These are phyloP conservation scores for Agrotis puta DNA, from an alignment of 2,888 invertebrate genomes.

Conservation along the genomic window DNA sequence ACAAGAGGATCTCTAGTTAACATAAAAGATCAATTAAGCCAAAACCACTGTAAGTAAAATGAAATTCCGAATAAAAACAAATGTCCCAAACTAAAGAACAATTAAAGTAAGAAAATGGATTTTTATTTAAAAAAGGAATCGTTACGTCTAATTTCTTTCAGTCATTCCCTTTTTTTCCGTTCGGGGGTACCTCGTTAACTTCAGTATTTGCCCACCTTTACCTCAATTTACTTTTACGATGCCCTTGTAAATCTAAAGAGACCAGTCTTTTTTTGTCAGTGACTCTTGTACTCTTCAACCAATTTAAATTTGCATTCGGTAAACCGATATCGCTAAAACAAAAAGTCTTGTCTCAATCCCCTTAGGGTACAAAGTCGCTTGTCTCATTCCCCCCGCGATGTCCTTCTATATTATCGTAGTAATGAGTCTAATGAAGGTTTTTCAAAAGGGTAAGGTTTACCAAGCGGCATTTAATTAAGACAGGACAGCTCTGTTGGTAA, in stretches of 20 bases:
- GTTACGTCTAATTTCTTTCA: constrained; percentile 73
- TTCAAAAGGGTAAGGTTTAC: constrained; percentile 80
- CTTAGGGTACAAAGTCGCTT: constrained; percentile 62
- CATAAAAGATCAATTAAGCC: constrained; percentile 15
- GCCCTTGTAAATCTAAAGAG: constrained; percentile 80
- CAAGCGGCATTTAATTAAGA: constrained; percentile 84
- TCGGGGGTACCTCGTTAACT: constrained; percentile 72
- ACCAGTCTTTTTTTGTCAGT: constrained; percentile 79
- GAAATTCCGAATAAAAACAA: constrained; percentile 22
- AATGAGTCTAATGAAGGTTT: constrained; percentile 86
- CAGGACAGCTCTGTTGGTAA: constrained; percentile 68
- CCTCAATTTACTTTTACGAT: constrained; percentile 86
- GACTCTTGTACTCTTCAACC: constrained; percentile 65
- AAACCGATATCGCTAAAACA: constrained; percentile 19
- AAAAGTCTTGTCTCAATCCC: constrained; percentile 35
- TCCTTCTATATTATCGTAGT: constrained; percentile 68
- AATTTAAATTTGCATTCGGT: constrained; percentile 58
- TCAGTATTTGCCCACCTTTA: constrained; percentile 81
- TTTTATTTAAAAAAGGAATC: constrained; percentile 67
- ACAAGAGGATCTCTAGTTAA: constrained; percentile 16
- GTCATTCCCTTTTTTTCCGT: constrained; percentile 68
- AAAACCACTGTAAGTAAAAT: constrained; percentile 1
- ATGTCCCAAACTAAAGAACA: constrained; percentile 40
- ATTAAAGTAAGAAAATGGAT: constrained; percentile 41
- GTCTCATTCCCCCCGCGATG: constrained; percentile 37